Evolutionary conservation across 2,113 vertebrate species (phyloP), one percentile per base, ranked within the genome.

Genomic region (Dasypus novemcinctus): DNA sequence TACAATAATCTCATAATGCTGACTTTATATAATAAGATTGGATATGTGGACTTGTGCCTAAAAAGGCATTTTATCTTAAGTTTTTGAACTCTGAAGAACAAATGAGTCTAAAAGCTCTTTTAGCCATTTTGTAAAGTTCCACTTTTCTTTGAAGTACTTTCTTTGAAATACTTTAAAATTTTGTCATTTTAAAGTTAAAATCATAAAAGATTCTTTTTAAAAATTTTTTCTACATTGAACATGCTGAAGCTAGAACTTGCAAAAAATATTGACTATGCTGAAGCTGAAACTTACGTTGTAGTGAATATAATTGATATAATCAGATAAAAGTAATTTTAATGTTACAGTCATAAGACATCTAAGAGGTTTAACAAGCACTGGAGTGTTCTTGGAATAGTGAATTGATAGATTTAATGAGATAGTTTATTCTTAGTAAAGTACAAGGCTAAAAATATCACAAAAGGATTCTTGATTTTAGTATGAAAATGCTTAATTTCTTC

Each of bases 401-500:
- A 38, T 87, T 75, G 64, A 57, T 93, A 72, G 71, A 13, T 89
- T 96, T 91, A 82, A 80, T 87, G 79, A 94, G 74, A 54, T 78
- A 84, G 4, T 43, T 86, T 81, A 76, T 61, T 82, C 41, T 93
- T 91, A 78, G 11, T 80, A 36, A 81, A 86, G 33, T 54, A 7
- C 7, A 76, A 66, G 18, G 5, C 46, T 91, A 49, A 76, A 92
- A 86, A 78, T 80, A 66, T 9, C 36, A 12, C 25, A 49, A n/a
- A 41, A 43, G 2, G 5, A n/a, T 85, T 95, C 27, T 87, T 90
- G 14, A 69, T 93, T 97, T 96, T 94, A 76, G 2, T 59, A 76
- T 59, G 13, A 95, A 90, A 95, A 31, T 69, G n/a, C 68, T 87
- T 91, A 29, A 66, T 81, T 95, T 87, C 23, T 95, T 92, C 57